Evolutionary conservation across 2,888 invertebrate species (phyloP).

Genomic region (Apoderus coryli): DNA sequence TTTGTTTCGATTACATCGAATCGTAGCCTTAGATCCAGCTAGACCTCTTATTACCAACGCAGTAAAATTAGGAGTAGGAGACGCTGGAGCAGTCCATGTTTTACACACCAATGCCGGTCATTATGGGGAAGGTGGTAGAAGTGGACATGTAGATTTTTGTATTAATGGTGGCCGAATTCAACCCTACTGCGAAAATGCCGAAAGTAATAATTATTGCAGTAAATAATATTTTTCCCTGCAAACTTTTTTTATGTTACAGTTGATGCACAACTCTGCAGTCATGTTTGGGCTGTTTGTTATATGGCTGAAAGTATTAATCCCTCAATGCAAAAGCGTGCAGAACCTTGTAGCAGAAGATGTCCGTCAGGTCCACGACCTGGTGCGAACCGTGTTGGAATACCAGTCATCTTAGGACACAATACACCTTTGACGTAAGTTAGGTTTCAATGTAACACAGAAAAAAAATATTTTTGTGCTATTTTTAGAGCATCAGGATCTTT

Average conservation of each 20-base stretch:
- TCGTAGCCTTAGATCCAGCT: constrained; percentile 61
- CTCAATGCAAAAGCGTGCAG: constrained; percentile 39
- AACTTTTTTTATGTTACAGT: too few relatives aligned
- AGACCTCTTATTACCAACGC: constrained; percentile 51
- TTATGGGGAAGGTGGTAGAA: constrained; percentile 58
- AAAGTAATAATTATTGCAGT: constrained; percentile 46
- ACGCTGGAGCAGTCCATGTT: constrained; percentile 63
- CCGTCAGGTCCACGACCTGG: constrained; percentile 45
- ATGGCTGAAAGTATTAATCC: constrained; percentile 61
- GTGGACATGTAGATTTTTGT: constrained; percentile 68
- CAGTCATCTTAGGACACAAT: constrained; percentile 53
- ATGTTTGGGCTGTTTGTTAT: constrained; percentile 67
- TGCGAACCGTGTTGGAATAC: constrained; percentile 36
- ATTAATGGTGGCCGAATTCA: constrained; percentile 64
- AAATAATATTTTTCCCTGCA: too few relatives aligned
- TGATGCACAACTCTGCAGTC: constrained; percentile 61
- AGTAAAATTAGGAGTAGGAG: constrained; percentile 45
- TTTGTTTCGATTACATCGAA: constrained; percentile 55
- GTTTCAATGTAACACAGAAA: neutral
- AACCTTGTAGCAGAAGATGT: constrained; percentile 60
- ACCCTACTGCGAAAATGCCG: constrained; percentile 58
- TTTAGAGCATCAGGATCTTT: constrained; percentile 52
- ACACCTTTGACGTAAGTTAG: constrained; percentile 49
- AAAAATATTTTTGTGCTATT: constrained; percentile 11
- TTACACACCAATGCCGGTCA: constrained; percentile 68